Evolutionary conservation across 2,888 invertebrate species (phyloP).

Genomic region (Pandemis heparana): DNA sequence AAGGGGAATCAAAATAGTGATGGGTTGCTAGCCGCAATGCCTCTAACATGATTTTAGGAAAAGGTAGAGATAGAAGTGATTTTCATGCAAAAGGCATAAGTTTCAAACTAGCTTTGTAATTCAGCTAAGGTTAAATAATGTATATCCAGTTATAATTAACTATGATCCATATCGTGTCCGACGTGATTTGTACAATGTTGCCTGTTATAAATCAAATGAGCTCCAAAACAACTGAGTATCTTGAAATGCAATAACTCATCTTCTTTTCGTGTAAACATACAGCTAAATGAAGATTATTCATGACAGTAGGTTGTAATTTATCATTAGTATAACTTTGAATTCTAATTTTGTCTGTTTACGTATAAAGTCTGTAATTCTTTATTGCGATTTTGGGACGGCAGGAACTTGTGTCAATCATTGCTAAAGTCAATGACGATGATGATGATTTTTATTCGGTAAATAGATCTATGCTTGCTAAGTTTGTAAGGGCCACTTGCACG

Average conservation of each 20-base stretch:
- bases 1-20: too few relatives aligned
- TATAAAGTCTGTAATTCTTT: not conserved
- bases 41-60: too few relatives aligned
- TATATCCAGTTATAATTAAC: not conserved
- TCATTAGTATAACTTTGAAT: not conserved
- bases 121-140: not conserved
- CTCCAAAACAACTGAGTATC: constrained; percentile 7
- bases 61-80: too few relatives aligned
- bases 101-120: too few relatives aligned
- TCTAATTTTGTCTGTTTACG: constrained; percentile 3
- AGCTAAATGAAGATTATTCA: constrained; percentile 3
- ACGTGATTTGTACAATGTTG: constrained; percentile 15
- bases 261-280: constrained; percentile 26
- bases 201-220: constrained; percentile 24
- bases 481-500: too few relatives aligned
- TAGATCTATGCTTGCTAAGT: not conserved
- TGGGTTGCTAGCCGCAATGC: too few relatives aligned
- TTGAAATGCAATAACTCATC: constrained; percentile 18
- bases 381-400: not conserved
- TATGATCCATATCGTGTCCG: not conserved
- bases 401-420: not conserved
- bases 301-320: constrained; percentile 2
- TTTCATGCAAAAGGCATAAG: too few relatives aligned
- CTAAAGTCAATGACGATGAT: too few relatives aligned
- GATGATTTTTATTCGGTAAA: too few relatives aligned